Conservation (phyloP, 2,888 invertebrate species). For the Anthophora plumipes region DNA sequence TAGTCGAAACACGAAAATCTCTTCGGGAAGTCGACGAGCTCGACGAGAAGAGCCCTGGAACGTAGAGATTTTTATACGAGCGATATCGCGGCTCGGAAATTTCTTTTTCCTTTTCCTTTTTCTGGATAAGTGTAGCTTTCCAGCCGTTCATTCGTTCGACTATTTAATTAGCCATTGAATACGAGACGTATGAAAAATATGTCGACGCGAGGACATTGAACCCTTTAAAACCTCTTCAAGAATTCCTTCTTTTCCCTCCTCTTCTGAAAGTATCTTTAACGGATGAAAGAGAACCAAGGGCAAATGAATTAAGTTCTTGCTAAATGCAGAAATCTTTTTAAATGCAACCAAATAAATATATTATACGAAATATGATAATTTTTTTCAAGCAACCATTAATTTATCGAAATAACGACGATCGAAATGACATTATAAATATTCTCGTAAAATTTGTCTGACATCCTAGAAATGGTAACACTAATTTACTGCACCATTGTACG, state of each 20-base stretch:
- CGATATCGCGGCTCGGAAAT: conserved; percentile 31
- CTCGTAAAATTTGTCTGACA: no score
- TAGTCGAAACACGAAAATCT: conserved; percentile 29
- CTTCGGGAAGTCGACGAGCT: conserved; percentile 37
- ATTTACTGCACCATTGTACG: no score
- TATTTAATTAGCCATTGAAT: conserved; percentile 60
- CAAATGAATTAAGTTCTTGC: no score
- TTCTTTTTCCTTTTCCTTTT: conserved; percentile 42
- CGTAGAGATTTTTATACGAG: conserved; percentile 40
- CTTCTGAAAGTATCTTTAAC: neutral
- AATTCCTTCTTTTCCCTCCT: neutral
- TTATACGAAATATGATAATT: no score
- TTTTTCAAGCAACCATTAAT: no score
- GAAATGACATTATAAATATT: no score
- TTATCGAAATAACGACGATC: no score
- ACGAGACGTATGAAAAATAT: conserved; percentile 43
- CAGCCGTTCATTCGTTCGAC: conserved; percentile 25
- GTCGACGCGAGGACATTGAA: conserved; percentile 23
- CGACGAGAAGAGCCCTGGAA: conserved; percentile 26
- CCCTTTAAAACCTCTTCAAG: neutral
- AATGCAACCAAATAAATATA: no score
- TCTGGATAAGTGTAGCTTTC: conserved; percentile 34
- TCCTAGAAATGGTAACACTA: no score
- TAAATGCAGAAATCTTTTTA: no score
- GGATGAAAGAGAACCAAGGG: no score